phyloP scores from a whole-genome alignment of 2,888 invertebrate genomes.

The Achlya flavicornis region DNA sequence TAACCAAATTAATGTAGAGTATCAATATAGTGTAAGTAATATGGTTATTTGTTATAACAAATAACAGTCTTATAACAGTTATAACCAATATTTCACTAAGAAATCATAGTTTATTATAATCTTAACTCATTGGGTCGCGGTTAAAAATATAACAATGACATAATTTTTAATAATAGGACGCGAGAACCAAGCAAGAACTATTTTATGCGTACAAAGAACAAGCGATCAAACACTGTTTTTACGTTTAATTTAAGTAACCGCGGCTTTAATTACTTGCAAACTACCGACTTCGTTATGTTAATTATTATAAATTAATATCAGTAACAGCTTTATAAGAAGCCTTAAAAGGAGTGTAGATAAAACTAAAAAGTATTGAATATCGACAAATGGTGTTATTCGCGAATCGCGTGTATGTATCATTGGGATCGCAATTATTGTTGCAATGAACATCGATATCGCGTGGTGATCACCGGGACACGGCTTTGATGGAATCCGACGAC shows the following conservation, averaged over 20 bases:
- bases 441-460: conserved; percentile 75
- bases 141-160: too few species aligned
- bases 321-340: conserved; percentile 55
- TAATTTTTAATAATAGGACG: too few species aligned
- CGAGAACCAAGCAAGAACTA: background rate
- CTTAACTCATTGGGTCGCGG: too few species aligned
- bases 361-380: conserved; percentile 47
- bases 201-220: background rate
- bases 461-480: conserved; percentile 58
- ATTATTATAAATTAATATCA: conserved; percentile 50
- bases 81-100: too few species aligned
- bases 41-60: too few species aligned
- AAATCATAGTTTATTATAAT: too few species aligned
- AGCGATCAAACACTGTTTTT: background rate
- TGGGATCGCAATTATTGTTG: conserved; percentile 73
- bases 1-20: too few species aligned
- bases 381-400: conserved; percentile 54
- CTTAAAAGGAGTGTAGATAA: conserved; percentile 48
- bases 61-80: too few species aligned
- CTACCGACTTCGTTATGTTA: conserved; percentile 29
- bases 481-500: conserved; percentile 47
- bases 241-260: background rate
- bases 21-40: too few species aligned
- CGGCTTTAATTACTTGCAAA: background rate
- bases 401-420: conserved; percentile 78